Evolutionary conservation across 1,140 invertebrate genomes (phyloP), one percentile per base, ranked within the genome.

Genomic region (Adoxophyes honmai): DNA sequence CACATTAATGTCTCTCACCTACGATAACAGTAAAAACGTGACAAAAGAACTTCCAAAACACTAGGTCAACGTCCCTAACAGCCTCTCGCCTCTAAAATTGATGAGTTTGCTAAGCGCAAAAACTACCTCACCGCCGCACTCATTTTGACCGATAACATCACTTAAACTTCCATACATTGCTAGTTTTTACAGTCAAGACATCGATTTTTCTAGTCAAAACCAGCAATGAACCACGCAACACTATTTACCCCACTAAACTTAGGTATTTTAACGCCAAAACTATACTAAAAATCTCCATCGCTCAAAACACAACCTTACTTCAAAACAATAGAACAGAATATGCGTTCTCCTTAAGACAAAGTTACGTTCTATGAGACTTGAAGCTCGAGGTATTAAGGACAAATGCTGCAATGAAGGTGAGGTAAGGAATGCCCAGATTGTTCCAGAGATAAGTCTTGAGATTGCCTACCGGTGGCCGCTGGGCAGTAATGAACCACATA

Each of bases 401-500:
- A 75, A 64, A 56, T 78, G 75, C 64, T 70, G 62, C 68, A 15
- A 13, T 33, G 63, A 75, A 78, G 75, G 73, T 78, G 69, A 65
- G 68, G 71, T 55, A 59, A 67, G 57, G 60, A 60, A 58, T 55
- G 61, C 55, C 18, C 35, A 62, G 60, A 62, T 67, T 67, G 59
- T 57, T 64, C 52, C 52, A 35, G 53, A 71, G 66, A 71, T 71
- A 68, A 66, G 60, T 56, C 54, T 53, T 55, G 44, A 68, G 64
- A 68, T 68, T 65, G 38, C 37, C 15, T 58, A 59, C 54, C 53
- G 52, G 58, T 67, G 62, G 62, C 60, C 59, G 59, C 55, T 60
- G 66, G 64, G 57, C 63, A 55, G 58, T 73, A 75, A 75, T 78
- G 72, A 75, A 70, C 39, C 13, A 48, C 52, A 68, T 74, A 70